Conservation (phyloP, 2,113 vertebrate species). For the Polyodon spathula region DNA sequence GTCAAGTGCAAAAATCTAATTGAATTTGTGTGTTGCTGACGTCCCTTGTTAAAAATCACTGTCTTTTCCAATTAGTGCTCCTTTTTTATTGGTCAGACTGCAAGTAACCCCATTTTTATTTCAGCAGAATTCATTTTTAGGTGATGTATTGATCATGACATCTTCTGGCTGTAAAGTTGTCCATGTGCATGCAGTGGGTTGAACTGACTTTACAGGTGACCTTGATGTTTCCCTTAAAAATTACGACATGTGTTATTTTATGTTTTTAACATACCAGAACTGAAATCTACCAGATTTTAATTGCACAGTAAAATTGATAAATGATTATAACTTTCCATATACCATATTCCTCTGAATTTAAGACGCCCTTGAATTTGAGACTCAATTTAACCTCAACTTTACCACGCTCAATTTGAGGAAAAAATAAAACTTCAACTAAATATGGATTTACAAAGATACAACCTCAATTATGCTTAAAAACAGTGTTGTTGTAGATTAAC, state of each 20-base stretch:
- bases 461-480: too few relatives aligned
- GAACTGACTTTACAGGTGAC: constrained; percentile 34
- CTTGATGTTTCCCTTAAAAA: constrained; percentile 28
- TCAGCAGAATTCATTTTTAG: constrained; percentile 24
- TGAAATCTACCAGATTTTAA: not conserved
- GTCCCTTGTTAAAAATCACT: constrained; percentile 51
- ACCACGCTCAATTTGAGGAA: too few relatives aligned
- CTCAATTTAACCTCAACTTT: too few relatives aligned
- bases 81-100: constrained; percentile 40
- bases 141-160: constrained; percentile 47
- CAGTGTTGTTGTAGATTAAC: too few relatives aligned
- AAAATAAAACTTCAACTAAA: too few relatives aligned
- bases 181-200: constrained; percentile 30
- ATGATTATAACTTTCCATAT: not conserved
- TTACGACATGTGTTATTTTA: not conserved
- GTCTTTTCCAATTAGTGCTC: constrained; percentile 50
- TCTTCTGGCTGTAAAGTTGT: constrained; percentile 23
- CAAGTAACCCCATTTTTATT: constrained; percentile 32
- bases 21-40: constrained; percentile 42
- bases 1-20: constrained; percentile 43
- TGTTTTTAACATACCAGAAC: too few relatives aligned
- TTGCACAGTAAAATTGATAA: not conserved
- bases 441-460: too few relatives aligned
- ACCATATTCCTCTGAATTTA: too few relatives aligned
- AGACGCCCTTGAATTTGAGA: too few relatives aligned